Evolutionary conservation across 2,888 invertebrate genomes (phyloP).

Genomic region (Mamestra brassicae): DNA sequence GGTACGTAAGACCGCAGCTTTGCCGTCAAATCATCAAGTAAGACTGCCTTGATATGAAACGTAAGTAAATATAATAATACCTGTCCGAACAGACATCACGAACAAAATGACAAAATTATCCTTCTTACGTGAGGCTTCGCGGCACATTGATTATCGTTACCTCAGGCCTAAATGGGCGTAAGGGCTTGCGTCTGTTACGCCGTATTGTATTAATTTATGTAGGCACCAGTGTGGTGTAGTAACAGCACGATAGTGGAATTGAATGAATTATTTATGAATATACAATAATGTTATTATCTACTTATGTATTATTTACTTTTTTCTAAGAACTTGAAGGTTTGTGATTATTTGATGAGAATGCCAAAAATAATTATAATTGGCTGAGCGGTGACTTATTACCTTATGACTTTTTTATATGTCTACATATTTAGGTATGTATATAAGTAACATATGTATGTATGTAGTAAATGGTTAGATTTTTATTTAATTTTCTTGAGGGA

Average conservation of each 20-base stretch:
- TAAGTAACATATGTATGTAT: too few species aligned
- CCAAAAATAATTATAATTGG: conserved; percentile 3
- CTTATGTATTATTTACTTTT: background rate
- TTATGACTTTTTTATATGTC: background rate
- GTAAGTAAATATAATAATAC: conserved; percentile 51
- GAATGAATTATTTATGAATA: conserved; percentile 8
- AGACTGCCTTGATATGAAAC: conserved; percentile 8
- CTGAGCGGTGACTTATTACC: too few species aligned
- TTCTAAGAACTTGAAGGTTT: background rate
- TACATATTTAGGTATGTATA: background rate
- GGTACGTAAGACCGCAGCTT: background rate
- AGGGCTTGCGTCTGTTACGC: background rate
- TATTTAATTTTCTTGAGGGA: too few species aligned
- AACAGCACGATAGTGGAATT: conserved; percentile 1
- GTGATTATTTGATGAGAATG: background rate
- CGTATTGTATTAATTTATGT: background rate
- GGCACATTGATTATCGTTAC: conserved; percentile 46
- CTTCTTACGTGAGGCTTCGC: conserved; percentile 48
- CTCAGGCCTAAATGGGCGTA: background rate
- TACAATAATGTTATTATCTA: background rate
- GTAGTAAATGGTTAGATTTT: too few species aligned
- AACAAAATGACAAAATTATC: conserved; percentile 65
- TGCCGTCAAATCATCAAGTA: conserved; percentile 29
- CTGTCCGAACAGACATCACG: conserved; percentile 29
- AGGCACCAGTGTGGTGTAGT: conserved; percentile 8